Conservation (phyloP, 2,113 vertebrate species). For the Circaetus cinerascens region DNA sequence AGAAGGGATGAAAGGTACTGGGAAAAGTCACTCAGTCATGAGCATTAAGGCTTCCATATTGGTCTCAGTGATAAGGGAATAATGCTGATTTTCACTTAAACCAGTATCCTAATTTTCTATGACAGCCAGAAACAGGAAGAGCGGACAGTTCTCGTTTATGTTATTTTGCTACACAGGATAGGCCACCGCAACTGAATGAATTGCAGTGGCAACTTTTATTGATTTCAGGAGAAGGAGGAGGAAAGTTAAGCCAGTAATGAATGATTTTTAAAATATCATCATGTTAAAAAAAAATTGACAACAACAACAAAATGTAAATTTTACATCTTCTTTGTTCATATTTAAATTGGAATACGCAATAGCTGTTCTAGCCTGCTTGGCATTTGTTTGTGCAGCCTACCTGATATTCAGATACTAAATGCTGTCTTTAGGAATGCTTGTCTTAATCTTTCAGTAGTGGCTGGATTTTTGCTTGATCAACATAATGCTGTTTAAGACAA, state of each 20-base stretch:
- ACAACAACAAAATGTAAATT: neutral
- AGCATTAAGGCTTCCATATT: neutral
- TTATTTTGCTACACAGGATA: neutral
- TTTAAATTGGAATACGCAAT: neutral
- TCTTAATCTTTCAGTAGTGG: neutral
- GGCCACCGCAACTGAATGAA: neutral
- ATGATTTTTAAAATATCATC: neutral
- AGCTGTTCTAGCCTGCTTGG: neutral
- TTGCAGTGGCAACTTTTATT: neutral
- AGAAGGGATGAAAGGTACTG: neutral
- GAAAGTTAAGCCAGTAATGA: neutral
- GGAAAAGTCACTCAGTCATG: neutral
- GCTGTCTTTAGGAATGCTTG: neutral
- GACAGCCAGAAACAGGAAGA: neutral
- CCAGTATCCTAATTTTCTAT: neutral
- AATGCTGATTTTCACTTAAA: neutral
- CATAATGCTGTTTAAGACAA: neutral
- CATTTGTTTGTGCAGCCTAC: neutral
- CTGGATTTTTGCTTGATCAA: neutral
- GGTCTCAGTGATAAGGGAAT: neutral
- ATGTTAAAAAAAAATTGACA: neutral
- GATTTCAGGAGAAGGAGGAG: neutral
- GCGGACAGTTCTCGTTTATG: neutral
- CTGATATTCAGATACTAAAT: neutral
- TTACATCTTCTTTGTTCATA: neutral